Base-by-base conservation (phyloP, 2,888 invertebrate species). In the Aphodius granarius region DNA sequence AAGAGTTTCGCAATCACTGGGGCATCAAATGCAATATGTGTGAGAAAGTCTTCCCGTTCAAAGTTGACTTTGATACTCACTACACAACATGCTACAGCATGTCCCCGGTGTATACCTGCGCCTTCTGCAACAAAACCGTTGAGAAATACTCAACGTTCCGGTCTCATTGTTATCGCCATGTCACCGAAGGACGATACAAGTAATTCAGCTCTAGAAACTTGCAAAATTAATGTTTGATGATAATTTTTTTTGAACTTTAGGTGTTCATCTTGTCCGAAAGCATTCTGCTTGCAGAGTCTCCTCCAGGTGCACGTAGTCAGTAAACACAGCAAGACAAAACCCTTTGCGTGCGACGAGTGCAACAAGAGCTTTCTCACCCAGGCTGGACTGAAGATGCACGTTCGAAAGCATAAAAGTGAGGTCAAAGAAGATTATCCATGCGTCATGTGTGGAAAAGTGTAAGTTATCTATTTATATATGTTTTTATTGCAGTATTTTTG, bases 11-110 rank as follows among this genome's bases (percentile, higher is more conserved):
- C 65, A 84, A 85, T 0, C 85, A 86, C 77, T 87, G 91, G 82
- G 91, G 91, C 3, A 89, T 91, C 13, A 87, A 89, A 77, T 91
- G 91, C 82, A 86, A 87, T 78, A 87, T 88, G 83, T 91, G 91
- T 78, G 86, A 89, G 73, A 84, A 87, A 73, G 85, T 89, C 13
- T 90, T 88, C 81, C 88, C 89, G 74, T 88, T 88, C 79, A 87
- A 88, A 81, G 80, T 85, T 0, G 89, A 90, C 73, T 90, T 91
- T 81, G 90, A 90, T 79, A 85, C 85, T 21, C 91, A 91, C 80
- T 90, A 89, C 81, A 80, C 84, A 1, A 81, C 80, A 16, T 82
- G 78, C 68, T 86, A 87, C 78, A 84, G 83, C 68, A 83, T 85
- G 18, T 85, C 87, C 68, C 91, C 91, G 22, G 84, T 89, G 2